Base-by-base conservation (phyloP, 2,797 vertebrate species). In the Scarus forsteni region DNA sequence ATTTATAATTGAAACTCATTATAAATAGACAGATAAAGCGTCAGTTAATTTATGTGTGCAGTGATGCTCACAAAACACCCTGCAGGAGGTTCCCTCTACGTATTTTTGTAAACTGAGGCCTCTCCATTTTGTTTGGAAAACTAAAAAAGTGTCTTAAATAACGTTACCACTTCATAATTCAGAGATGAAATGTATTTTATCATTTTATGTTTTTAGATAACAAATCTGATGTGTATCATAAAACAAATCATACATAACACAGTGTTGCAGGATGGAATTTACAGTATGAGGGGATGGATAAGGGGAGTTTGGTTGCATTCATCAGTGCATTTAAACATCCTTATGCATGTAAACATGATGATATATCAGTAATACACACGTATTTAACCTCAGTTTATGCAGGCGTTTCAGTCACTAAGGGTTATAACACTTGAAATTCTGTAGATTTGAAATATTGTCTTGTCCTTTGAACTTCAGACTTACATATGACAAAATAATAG, bases 21-120 rank as follows among this genome's bases (percentile, higher is more conserved):
- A 18, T 8, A 58, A n/a, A 38, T 50, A 56, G 42, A 42, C 46
- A 75, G 52, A 42, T 65, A 8, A 51, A 51, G 50, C n/a, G 61
- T 56, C 77, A 44, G 55, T 13, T 36, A 19, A 40, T 2, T 13
- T 19, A 59, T 18, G 36, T 48, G 7, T 44, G 51, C 54, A 50
- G 15, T 46, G 15, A 80, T 6, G 46, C 55, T 36, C 34, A 50
- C 36, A 50, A 60, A 70, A 18, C 42, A 56, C 49, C 57, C n/a
- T 1, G 43, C 16, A 9, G 3, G 11, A 40, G 39, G 63, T 60
- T 57, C 27, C 64, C 14, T 35, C 43, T 48, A 1, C 75, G 74
- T 61, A 86, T 75, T 67, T 70, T 39, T 11, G 40, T 46, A 57
- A 55, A 60, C 9, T 16, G 0, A 69, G 34, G 35, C 59, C 69